These are phyloP conservation scores for Motacilla tschutschensis DNA, from an alignment of 2,113 vertebrate genomes.

Conservation along the genomic window DNA sequence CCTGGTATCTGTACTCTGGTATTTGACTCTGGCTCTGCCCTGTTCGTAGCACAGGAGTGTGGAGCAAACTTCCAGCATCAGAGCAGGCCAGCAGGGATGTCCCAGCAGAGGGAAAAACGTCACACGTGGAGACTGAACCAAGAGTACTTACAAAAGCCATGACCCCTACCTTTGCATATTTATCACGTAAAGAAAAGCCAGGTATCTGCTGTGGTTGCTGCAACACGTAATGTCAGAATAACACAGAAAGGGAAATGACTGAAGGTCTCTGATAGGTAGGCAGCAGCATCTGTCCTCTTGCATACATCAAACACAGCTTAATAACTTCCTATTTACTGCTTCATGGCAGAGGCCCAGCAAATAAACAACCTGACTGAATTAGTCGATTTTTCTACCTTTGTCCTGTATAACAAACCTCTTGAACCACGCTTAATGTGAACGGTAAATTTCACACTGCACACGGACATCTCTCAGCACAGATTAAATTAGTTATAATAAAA, in stretches of 20 bases:
- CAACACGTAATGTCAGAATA: not conserved
- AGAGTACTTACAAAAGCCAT: not conserved
- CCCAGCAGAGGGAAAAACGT: not conserved
- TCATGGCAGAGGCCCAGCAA: not conserved
- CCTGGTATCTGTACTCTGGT: too few relatives aligned
- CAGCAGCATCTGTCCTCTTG: constrained; percentile 76
- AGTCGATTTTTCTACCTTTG: constrained; percentile 21
- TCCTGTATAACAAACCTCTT: constrained; percentile 71
- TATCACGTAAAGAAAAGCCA: not conserved
- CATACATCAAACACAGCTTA: constrained; percentile 69
- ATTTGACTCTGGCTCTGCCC: not conserved
- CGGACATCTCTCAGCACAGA: constrained; percentile 47
- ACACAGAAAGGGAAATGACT: not conserved
- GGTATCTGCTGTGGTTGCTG: not conserved
- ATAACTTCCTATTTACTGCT: constrained; percentile 34
- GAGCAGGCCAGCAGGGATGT: not conserved
- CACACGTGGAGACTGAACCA: not conserved
- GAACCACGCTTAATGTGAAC: constrained; percentile 68
- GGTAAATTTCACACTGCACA: constrained; percentile 30
- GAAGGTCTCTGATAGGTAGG: constrained; percentile 6
- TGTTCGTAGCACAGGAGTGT: not conserved
- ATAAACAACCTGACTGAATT: constrained; percentile 1
- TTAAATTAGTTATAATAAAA: constrained; percentile 72
- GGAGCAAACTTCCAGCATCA: accelerated
- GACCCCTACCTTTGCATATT: not conserved